Base-by-base conservation (phyloP, 2,797 vertebrate genomes). In the Iguana delicatissima region DNA sequence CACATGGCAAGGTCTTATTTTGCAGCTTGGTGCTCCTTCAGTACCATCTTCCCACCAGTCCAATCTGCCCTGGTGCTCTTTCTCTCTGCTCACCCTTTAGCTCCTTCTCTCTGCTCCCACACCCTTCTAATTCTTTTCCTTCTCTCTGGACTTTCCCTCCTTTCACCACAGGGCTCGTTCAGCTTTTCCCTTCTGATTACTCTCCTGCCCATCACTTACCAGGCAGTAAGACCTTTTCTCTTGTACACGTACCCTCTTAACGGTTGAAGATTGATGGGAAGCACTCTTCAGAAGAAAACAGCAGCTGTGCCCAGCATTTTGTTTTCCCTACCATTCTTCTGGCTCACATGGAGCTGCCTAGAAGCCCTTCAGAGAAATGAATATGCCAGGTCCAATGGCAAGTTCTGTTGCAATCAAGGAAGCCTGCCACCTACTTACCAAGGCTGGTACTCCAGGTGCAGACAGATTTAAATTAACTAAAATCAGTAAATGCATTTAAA, bases 1-100 rank as follows among this genome's bases (percentile, higher is more conserved):
- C 90, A 26, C 89, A 85, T 42, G 35, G 91, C 64, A 91, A 88
- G 86, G 86, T 87, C 84, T 52, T 50, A 72, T 52, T 85, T 69
- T 69, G 32, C 81, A 50, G 22, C 74, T 46, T 8, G 8, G 38
- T 22, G 6, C 20, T 6, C 22, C 22, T 42, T 77, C 38, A 24
- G 18, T 77, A 38, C 12, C 20, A 24, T 46, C 3, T 77, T 20
- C 67, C 26, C 64, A 29, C 64, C 26, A 12, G 67, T 29, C 26
- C 9, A 69, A 9, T 69, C 67, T 69, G 8, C 67, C 72, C 72
- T 35, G 72, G n/a, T 14, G 14, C 20, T 50, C 42, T 79, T 79
- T 8, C 22, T 10, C 3, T 76, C 18, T 6, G 18, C 35, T 76
- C 35, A 20, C 73, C 16, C 38, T 6, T 4, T 35, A 6, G 38